Base-by-base conservation (phyloP, 2,113 vertebrate species). In the Coptodon bakossiorum region DNA sequence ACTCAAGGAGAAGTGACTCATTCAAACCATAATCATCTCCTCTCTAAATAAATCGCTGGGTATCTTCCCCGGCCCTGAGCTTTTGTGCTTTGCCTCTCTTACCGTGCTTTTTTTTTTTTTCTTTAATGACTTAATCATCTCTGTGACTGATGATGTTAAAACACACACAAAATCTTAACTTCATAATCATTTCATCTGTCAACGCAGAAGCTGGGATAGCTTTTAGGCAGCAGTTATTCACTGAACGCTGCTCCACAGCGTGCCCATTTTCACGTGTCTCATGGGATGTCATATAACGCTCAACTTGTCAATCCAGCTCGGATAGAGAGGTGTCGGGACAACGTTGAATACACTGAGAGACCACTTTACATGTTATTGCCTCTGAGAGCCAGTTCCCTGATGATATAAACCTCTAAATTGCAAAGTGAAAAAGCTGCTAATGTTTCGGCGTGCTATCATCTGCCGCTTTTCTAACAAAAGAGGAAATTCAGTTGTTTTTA, bases 301-400 rank as follows among this genome's bases (percentile, higher is more conserved):
- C 87, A 84, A 57, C 71, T 78, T 82, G 81, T 93, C 90, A 56
- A 82, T 52, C 50, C 11, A 2, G 50, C 52, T 57, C 4, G 2
- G 66, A 43, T 19, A 29, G 45, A 48, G 76, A 24, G 68, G 63
- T 45, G 80, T 38, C 4, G 10, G 43, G 85, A 84, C 43, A 86
- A 50, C 54, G 81, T 57, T 48, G 86, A 92, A 89, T 71, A 92
- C 92, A 84, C 7, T 8, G 73, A 88, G 84, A 80, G 88, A 81
- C 38, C 86, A 86, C 87, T 92, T 89, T 84, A 50, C 83, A 52
- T 90, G 81, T 94, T 94, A 93, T 92, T 88, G 81, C 87, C 91
- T 91, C 90, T 89, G 48, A 68, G 57, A 90, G 71, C 80, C 86
- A 57, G 87, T 88, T 88, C 91, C 86, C 81, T 4, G 76, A 84